Evolutionary conservation across 1,140 invertebrate genomes (phyloP).

Genomic region (Melitaea cinxia): DNA sequence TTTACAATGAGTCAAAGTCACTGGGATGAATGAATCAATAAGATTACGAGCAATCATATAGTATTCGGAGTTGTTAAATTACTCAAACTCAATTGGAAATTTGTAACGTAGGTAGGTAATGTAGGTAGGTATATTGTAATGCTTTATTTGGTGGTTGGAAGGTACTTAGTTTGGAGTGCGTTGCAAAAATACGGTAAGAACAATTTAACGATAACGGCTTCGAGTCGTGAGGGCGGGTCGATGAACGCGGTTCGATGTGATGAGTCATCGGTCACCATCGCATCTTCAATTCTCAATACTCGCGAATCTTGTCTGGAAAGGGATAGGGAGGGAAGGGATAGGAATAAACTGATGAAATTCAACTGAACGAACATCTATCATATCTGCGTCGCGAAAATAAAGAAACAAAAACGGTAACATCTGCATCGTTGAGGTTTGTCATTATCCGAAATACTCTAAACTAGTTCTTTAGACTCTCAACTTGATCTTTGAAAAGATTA

Average conservation of each 20-base stretch:
- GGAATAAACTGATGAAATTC: conserved; percentile 11
- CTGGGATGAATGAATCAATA: conserved; percentile 53
- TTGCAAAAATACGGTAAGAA: conserved; percentile 52
- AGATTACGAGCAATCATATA: neutral
- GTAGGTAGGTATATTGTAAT: neutral
- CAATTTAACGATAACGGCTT: conserved; percentile 56
- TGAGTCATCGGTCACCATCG: conserved; percentile 67
- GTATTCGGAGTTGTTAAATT: neutral
- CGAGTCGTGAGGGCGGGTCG: conserved; percentile 60
- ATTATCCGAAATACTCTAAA: conserved; percentile 1
- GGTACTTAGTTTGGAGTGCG: conserved; percentile 30
- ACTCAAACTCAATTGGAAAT: neutral
- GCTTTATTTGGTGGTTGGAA: conserved; percentile 19
- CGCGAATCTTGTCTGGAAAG: conserved; percentile 34
- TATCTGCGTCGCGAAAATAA: neutral
- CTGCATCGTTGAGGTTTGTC: neutral
- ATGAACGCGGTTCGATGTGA: conserved; percentile 57
- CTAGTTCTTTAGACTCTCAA: conserved; percentile 14
- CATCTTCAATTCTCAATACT: conserved; percentile 53
- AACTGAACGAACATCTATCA: conserved; percentile 7
- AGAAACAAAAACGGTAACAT: neutral
- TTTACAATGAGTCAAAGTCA: conserved; percentile 52
- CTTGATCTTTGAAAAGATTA: conserved; percentile 14
- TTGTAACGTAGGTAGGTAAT: too few relatives aligned
- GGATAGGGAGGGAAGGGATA: too few relatives aligned